Percentiles rank a stretch among this genome's conserved stretches.
phyloP scores from a whole-genome alignment of 1,140 invertebrate genomes.

The Portunus trituberculatus region DNA sequence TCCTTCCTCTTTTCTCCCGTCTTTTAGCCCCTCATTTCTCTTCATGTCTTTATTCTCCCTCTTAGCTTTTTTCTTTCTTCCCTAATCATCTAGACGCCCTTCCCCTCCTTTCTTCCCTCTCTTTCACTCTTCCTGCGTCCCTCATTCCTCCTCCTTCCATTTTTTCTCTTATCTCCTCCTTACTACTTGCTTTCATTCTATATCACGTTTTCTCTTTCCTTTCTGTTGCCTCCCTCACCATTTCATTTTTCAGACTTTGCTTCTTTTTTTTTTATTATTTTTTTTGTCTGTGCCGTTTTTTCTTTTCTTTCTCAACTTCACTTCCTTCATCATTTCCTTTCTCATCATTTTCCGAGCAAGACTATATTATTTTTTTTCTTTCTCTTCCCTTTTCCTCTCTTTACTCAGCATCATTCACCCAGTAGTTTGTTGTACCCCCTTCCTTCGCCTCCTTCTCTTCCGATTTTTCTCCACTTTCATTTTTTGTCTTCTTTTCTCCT shows the following conservation, averaged over 20 bases:
- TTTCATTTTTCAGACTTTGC: too few relatives aligned
- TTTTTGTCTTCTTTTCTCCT: not conserved
- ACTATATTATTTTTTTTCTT: not conserved
- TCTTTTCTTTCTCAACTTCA: not conserved
- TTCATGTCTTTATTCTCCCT: not conserved
- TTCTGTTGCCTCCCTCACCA: too few relatives aligned
- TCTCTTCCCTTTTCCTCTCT: not conserved
- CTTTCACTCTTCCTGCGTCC: not conserved
- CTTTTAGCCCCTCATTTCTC: not conserved
- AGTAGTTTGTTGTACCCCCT: not conserved
- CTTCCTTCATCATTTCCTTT: not conserved
- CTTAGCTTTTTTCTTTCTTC: not conserved
- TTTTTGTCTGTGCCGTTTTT: too few relatives aligned
- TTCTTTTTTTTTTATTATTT: too few relatives aligned
- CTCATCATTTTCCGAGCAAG: not conserved
- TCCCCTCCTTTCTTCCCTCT: constrained; percentile 1
- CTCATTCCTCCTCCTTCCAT: too few relatives aligned
- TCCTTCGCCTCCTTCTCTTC: not conserved
- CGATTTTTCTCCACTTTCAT: not conserved
- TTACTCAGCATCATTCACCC: not conserved
- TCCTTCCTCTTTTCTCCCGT: not conserved
- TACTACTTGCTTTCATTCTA: too few relatives aligned
- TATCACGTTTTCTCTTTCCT: too few relatives aligned
- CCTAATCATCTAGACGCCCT: not conserved
- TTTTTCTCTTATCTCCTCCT: not conserved